Conservation (phyloP, 2,888 invertebrate genomes). For the Drosophila affinis region DNA sequence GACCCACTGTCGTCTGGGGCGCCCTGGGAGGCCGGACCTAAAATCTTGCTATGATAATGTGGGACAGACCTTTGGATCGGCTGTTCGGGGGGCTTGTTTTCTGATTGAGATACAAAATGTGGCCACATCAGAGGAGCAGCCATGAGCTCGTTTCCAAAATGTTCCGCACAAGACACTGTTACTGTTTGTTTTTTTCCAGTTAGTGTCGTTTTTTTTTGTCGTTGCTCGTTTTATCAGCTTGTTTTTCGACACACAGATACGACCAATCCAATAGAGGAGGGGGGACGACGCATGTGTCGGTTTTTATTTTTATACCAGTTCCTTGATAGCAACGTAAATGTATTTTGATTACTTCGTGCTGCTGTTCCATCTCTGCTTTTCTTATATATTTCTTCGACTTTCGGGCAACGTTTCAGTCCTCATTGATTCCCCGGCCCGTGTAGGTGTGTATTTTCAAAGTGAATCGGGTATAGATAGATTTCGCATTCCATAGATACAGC, state of each 20-base stretch:
- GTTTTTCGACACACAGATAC: constrained; percentile 38
- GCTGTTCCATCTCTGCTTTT: constrained; percentile 15
- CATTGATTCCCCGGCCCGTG: constrained; percentile 66
- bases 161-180: constrained; percentile 34
- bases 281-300: constrained; percentile 56
- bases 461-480: constrained; percentile 20
- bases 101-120: constrained; percentile 19
- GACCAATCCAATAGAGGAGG: constrained; percentile 3
- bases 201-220: background rate
- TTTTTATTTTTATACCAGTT: constrained; percentile 62
- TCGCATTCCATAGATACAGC: background rate
- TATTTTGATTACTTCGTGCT: constrained; percentile 34
- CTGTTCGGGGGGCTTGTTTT: constrained; percentile 32
- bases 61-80: constrained; percentile 31
- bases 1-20: constrained; percentile 48
- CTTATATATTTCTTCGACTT: constrained; percentile 50
- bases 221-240: constrained; percentile 61
- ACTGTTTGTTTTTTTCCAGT: constrained; percentile 20
- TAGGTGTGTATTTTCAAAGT: constrained; percentile 60
- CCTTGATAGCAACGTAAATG: constrained; percentile 60
- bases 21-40: constrained; percentile 52
- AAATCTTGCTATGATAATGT: constrained; percentile 42
- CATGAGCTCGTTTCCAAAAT: constrained; percentile 36
- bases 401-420: constrained; percentile 57
- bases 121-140: constrained; percentile 1